Conservation (phyloP, 2,113 vertebrate genomes). For the Trichomycterus rosablanca region DNA sequence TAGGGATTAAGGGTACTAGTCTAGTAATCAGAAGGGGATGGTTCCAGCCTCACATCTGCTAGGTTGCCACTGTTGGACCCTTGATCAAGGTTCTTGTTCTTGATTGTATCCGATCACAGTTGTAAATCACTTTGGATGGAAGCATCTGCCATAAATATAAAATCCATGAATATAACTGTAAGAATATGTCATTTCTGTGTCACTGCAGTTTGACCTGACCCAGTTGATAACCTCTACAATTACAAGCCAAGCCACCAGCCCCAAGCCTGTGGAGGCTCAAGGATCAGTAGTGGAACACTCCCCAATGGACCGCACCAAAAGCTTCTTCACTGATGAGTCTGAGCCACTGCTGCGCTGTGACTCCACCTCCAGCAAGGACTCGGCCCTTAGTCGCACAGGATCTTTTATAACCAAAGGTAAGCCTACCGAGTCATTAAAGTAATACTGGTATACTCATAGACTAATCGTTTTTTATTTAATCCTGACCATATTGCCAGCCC, state of each 20-base stretch:
- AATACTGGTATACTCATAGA: background rate
- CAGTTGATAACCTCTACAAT: slow-evolving; percentile 77
- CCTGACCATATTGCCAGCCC: too few relatives aligned
- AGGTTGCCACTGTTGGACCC: too few relatives aligned
- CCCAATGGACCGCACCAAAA: slow-evolving; percentile 81
- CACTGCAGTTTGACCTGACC: slow-evolving; percentile 81
- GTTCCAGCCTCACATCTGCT: too few relatives aligned
- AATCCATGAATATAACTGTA: too few relatives aligned
- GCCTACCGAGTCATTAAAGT: background rate
- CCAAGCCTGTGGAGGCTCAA: slow-evolving; percentile 70
- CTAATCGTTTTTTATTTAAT: too few relatives aligned
- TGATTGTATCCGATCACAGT: too few relatives aligned
- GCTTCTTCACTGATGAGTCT: slow-evolving; percentile 90
- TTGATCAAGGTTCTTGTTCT: too few relatives aligned
- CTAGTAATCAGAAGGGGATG: too few relatives aligned
- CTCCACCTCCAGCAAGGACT: slow-evolving; percentile 95
- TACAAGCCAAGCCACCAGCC: slow-evolving; percentile 70
- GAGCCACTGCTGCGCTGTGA: slow-evolving; percentile 94
- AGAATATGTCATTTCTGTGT: slow-evolving; percentile 3
- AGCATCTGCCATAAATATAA: too few relatives aligned
- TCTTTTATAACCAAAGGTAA: slow-evolving; percentile 99
- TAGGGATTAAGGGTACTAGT: too few relatives aligned
- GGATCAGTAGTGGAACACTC: slow-evolving; percentile 76
- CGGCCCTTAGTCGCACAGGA: slow-evolving; percentile 87
- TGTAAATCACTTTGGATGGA: too few relatives aligned